Base-by-base conservation (phyloP, 1,140 invertebrate species). In the Tachypleus tridentatus region DNA sequence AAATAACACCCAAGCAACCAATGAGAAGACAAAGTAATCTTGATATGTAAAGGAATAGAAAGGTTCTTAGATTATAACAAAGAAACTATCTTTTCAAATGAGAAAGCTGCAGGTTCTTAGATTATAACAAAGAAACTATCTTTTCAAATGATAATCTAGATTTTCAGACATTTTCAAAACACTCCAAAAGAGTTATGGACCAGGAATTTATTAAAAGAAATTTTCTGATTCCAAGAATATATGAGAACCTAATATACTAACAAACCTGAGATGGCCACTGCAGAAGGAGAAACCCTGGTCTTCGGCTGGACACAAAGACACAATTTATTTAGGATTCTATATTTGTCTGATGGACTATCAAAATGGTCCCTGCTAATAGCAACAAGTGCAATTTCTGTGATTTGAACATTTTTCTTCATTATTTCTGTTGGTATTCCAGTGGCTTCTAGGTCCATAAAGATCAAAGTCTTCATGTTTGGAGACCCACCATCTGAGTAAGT, bases 361-460 rank as follows among this genome's bases (percentile, higher is more conserved):
- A 70, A 70, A 47, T 64, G 51, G 8, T 51, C 47, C 48, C 62
- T 50, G 48, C 64, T 64, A 57, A 68, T 54, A 5, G 69, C 69
- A 60, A 70, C 48, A 11, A 70, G 47, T 10, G 69, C 61, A 29
- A 70, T 29, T 61, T 70, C 69, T 8, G 69, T 70, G 11, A 70
- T 70, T 10, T 65, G 61, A n/a, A 69, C 67, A 61, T 65, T 69
- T 48, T 56, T 61, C 58, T 53, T 59, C 47, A 64, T 64, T n/a
- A 69, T 51, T 4, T 64, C 49, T 49, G 53, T 51, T 48, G 69
- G 69, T 49, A 70, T 49, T 62, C 67, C 67, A 5, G 69, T 70
- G 5, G 64, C 9, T 63, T 70, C 69, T 51, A 70, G 54, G 49
- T 70, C 69, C 51, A 69, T 64, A 58, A 70, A 70, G 47, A 69